Conservation (phyloP, 2,113 vertebrate species). For the Plectropomus leopardus region DNA sequence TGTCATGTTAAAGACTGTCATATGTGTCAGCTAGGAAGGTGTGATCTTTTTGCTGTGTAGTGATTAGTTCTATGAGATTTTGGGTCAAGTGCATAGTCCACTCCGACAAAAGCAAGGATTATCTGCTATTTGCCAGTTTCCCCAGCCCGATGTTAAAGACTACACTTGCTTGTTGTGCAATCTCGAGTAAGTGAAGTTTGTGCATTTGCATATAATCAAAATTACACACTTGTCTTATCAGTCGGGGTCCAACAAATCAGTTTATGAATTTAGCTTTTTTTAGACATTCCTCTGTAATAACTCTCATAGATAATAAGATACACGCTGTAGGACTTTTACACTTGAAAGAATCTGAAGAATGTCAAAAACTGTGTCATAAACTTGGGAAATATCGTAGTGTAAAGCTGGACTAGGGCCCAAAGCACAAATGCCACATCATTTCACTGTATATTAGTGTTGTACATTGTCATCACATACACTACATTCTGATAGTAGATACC, state of each 20-base stretch:
- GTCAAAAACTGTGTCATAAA: constrained; percentile 27
- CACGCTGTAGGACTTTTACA: constrained; percentile 21
- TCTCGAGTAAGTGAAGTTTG: constrained; percentile 14
- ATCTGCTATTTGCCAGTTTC: constrained; percentile 42
- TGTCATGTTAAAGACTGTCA: constrained; percentile 48
- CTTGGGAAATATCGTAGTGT: constrained; percentile 24
- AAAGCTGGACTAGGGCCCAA: constrained; percentile 52
- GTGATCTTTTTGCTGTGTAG: constrained; percentile 67
- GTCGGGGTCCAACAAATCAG: constrained; percentile 40
- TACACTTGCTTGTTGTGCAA: constrained; percentile 42
- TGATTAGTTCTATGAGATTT: constrained; percentile 52
- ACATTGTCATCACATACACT: constrained; percentile 52
- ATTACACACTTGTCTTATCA: constrained; percentile 43
- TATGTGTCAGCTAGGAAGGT: constrained; percentile 44
- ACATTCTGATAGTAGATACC: constrained; percentile 15
- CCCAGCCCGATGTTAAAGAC: constrained; percentile 43
- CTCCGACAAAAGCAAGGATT: constrained; percentile 27
- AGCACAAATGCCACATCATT: constrained; percentile 70
- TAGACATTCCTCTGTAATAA: constrained; percentile 39
- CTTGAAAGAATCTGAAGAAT: constrained; percentile 19
- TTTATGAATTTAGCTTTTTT: constrained; percentile 43
- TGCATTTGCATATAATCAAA: constrained; percentile 43
- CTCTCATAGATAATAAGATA: not conserved
- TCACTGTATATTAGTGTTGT: constrained; percentile 76
- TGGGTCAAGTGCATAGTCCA: constrained; percentile 49